Evolutionary conservation across 2,797 vertebrate species (phyloP).

Genomic region (Halcyon leucocephala): DNA sequence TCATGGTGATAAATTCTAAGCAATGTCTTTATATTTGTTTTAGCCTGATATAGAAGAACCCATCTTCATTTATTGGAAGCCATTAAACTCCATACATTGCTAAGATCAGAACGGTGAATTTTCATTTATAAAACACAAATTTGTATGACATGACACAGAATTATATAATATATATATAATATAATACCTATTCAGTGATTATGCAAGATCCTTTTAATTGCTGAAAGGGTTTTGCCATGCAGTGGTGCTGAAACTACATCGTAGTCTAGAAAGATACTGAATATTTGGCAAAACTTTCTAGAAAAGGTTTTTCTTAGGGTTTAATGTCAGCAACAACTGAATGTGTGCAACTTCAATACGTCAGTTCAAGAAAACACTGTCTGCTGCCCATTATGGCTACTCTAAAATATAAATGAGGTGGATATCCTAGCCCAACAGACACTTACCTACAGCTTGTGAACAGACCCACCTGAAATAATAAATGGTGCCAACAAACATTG

Average conservation of each 20-base stretch:
- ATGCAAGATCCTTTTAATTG: not conserved
- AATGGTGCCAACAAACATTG: not conserved
- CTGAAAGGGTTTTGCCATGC: not conserved
- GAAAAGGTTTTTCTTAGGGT: not conserved
- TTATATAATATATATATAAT: not conserved
- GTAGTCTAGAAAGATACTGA: not conserved
- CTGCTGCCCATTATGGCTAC: not conserved
- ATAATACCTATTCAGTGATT: not conserved
- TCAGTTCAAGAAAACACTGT: not conserved
- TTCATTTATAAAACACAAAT: not conserved
- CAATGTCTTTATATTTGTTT: not conserved
- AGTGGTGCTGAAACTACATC: not conserved
- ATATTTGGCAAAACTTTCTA: not conserved
- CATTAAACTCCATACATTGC: not conserved
- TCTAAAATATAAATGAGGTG: not conserved
- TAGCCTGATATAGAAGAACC: not conserved
- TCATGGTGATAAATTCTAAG: not conserved
- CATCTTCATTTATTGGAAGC: not conserved
- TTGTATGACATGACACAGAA: not conserved
- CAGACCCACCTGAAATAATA: not conserved
- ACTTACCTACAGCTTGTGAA: not conserved
- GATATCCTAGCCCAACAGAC: not conserved
- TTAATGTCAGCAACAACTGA: not conserved
- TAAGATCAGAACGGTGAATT: not conserved
- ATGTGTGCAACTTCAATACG: rapidly evolving